Evolutionary conservation across 53 echinoderm and acorn worm species (phyloP), one percentile per base, ranked within the genome.

Genomic region (Mesocentrotus franciscanus): DNA sequence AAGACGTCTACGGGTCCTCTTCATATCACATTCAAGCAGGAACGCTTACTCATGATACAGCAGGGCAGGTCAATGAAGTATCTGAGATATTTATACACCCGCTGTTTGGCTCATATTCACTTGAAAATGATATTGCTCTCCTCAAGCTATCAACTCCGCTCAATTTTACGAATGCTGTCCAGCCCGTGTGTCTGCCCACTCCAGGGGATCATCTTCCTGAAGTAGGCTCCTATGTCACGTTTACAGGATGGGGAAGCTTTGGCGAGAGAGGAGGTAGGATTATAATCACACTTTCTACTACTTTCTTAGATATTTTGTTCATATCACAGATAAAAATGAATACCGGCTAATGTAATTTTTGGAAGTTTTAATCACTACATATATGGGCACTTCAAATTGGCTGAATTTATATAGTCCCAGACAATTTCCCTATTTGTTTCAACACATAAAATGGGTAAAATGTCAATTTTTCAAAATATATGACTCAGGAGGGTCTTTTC

Each of bases 241-340:
- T 95, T 2, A 95, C 95, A 35, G 95, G 90, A 10, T 95, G 95
- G 95, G 95, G 95, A 17, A 76, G 76, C 70, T 92, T 36, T 70
- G 26, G 27, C 20, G 35, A 18, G 2, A 39, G 71, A 29, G 1
- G 36, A 20, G 66, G 92, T 92, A 70, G 16, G 71, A 68, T 26
- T 42, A 29, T 90, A n/a, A n/a, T 75, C 30, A 79, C 20, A 18
- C 20, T 49, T 49, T 49, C 49, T 49, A 49, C 49, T 5, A 7
- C 49, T 49, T 39, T 39, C 39, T 39, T 39, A 39, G 39, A 39
- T 64, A 64, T 64, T 1, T 64, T 64, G 64, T 14, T 64, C 14
- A 64, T 66, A 18, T 22, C 66, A 66, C 17, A 18, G 66, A 66
- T 66, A 18, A 22, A 49, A 49, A 49, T 49, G 3, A 49, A 49